Evolutionary conservation across 2,888 invertebrate species (phyloP), one percentile per base, ranked within the genome.

Genomic region (Plemyria rubiginata): DNA sequence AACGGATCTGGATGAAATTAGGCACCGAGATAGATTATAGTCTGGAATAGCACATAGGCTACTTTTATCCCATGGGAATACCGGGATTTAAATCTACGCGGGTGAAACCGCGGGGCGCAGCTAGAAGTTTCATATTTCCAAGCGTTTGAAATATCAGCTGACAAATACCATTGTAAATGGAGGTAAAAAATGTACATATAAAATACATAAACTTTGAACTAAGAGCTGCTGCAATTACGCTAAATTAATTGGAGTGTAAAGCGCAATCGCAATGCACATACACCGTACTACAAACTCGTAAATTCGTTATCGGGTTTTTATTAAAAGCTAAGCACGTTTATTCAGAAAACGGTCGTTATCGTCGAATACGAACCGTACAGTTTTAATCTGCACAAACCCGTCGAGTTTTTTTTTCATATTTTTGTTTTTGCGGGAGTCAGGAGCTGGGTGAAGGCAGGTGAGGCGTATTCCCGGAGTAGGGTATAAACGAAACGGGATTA

Each of bases 391-490:
- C 54, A 58, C 57, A 60, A 64, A 55, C 60, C 56, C 54, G 55
- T 60, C 46, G 54, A 28, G 57, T 29, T 60, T 65, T 71, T 59
- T 56, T 45, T 43, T 5, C 49, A 46, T 48, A 45, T 45, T 53
- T 46, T 68, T 57, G 52, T 71, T 74, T 68, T 70, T 57, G 66
- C 70, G 70, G 53, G 63, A 51, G 68, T 56, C 51, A 63, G 52
- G 55, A 63, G 61, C 58, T 57, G 62, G 58, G 66, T 45, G 45
- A 40, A 62, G 71, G 77, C 77, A 78, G 77, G 76, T 78, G 76
- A 75, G 69, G 60, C 71, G 49, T 60, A 57, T 53, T 29, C 55
- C 54, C 41, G 40, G 60, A 57, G 59, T 60, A 41, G 60, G 54
- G 54, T 48, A 61, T 66, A 75, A 74, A 77, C 65, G 64, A 69